phyloP scores from a whole-genome alignment of 1,140 invertebrate genomes.

The Pseudomyrmex cubaensis region DNA sequence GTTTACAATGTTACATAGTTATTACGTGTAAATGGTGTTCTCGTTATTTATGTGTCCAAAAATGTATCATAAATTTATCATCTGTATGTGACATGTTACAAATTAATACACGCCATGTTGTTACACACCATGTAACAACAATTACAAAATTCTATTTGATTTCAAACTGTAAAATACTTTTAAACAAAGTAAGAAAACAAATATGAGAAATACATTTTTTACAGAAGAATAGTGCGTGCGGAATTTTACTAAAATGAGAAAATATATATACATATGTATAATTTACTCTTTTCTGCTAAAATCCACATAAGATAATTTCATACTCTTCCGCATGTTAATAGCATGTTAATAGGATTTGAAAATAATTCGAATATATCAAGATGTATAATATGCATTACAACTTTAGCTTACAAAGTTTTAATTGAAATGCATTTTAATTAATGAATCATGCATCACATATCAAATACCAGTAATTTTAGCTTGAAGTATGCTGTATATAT shows the following conservation, averaged over 20 bases:
- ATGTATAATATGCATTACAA: conserved; percentile 19
- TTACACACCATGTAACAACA: too few species aligned
- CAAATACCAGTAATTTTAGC: conserved; percentile 26
- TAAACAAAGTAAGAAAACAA: too few species aligned
- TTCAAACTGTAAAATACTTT: too few species aligned
- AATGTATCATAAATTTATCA: conserved; percentile 27
- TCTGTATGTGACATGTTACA: not conserved
- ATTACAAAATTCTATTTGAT: too few species aligned
- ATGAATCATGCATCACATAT: conserved; percentile 35
- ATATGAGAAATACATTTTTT: too few species aligned
- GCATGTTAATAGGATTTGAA: conserved; percentile 16
- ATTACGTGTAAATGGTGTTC: conserved; percentile 50
- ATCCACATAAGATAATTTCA: too few species aligned
- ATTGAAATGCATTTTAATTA: conserved; percentile 5
- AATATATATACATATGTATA: too few species aligned
- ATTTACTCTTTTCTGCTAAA: too few species aligned
- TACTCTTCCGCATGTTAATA: not conserved
- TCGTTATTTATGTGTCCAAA: not conserved
- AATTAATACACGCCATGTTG: not conserved
- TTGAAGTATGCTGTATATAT: conserved; percentile 21
- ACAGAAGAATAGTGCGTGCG: too few species aligned
- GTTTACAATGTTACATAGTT: conserved; percentile 48
- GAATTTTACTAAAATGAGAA: too few species aligned
- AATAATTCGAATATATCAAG: conserved; percentile 33
- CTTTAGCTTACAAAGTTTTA: conserved; percentile 33